Conservation (phyloP, 2,888 invertebrate species). For the Crossocerus cetratus region DNA sequence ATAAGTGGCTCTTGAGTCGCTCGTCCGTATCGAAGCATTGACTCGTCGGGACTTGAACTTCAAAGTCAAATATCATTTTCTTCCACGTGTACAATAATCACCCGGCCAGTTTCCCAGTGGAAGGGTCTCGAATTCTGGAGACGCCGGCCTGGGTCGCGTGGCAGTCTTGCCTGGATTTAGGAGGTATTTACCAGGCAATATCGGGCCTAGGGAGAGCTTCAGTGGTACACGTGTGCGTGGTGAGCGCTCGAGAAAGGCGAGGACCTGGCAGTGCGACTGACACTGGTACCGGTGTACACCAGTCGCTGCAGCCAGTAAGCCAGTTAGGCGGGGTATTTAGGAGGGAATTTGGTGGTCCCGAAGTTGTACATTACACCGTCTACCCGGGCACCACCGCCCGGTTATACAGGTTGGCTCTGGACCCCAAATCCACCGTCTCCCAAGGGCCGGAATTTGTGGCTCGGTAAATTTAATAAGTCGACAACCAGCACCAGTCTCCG, state of each 20-base stretch:
- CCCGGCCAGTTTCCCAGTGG: slow-evolving; percentile 18
- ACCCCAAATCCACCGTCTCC: slow-evolving; percentile 56
- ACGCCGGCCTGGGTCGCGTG: too few species aligned
- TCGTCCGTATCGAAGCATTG: background rate
- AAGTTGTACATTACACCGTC: slow-evolving; percentile 74
- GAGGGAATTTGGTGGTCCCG: slow-evolving; percentile 71
- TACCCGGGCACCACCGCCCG: slow-evolving; percentile 48
- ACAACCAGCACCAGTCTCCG: slow-evolving; percentile 52
- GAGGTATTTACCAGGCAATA: slow-evolving; percentile 70
- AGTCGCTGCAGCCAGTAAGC: slow-evolving; percentile 63
- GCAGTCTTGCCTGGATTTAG: slow-evolving; percentile 60
- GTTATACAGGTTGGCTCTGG: slow-evolving; percentile 53
- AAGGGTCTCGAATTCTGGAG: slow-evolving; percentile 37
- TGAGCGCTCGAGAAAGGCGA: slow-evolving; percentile 54
- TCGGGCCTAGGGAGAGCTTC: slow-evolving; percentile 58
- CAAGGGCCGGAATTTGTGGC: slow-evolving; percentile 70
- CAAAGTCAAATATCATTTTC: slow-evolving; percentile 1
- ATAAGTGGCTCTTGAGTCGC: background rate
- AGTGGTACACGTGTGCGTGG: slow-evolving; percentile 58
- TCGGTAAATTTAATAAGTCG: slow-evolving; percentile 75
- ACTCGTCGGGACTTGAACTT: background rate
- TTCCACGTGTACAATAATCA: background rate
- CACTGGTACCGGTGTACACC: slow-evolving; percentile 34
- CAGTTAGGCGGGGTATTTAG: slow-evolving; percentile 75
- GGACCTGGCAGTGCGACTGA: slow-evolving; percentile 31